Conservation (phyloP, 2,797 vertebrate species). For the Propithecus perrieri region DNA sequence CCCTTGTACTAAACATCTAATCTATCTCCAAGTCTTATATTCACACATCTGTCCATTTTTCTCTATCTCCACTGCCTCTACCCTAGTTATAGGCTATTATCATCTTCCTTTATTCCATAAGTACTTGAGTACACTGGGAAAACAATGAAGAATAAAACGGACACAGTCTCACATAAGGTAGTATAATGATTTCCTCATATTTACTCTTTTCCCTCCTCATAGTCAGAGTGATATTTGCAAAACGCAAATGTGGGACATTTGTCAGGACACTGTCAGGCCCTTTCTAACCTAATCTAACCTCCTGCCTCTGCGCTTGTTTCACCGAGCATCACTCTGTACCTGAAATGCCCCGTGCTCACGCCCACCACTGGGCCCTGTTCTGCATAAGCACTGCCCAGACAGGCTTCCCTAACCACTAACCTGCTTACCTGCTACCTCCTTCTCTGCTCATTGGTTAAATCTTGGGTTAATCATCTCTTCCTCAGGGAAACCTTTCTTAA, state of each 20-base stretch:
- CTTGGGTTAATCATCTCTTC: background rate
- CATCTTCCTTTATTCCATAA: background rate
- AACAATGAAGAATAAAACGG: constrained; percentile 4
- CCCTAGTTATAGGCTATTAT: background rate
- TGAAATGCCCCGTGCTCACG: background rate
- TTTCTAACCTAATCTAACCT: background rate
- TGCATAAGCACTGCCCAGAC: background rate
- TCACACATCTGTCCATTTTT: constrained; percentile 5
- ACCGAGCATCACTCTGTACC: background rate
- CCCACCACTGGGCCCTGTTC: background rate
- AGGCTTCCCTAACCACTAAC: background rate
- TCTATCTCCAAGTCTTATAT: background rate
- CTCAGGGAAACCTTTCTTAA: background rate
- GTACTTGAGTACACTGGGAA: background rate
- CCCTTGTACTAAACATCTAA: background rate
- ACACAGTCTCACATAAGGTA: background rate
- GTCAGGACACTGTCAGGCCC: background rate
- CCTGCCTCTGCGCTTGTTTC: background rate
- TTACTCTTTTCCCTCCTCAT: background rate
- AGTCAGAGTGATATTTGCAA: background rate
- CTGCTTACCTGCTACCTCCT: background rate
- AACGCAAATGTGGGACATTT: background rate
- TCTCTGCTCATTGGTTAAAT: background rate
- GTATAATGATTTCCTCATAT: background rate
- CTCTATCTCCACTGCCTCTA: background rate